A percentile compares a stretch with the other conserved stretches of the same genome.
phyloP scores from a whole-genome alignment of 2,113 vertebrate genomes.

The Donacobius atricapilla region DNA sequence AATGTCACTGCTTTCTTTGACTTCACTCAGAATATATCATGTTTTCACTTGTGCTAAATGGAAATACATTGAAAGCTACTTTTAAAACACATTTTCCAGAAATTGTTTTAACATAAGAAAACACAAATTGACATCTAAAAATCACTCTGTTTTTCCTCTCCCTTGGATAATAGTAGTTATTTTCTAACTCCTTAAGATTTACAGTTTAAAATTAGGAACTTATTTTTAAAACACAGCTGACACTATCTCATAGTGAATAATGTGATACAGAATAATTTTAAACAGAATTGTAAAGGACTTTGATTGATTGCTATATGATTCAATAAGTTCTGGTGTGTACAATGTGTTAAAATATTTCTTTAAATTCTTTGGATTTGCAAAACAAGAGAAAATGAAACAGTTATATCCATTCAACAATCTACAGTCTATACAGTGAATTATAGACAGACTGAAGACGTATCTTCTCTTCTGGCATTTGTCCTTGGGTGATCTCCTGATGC shows the following conservation, averaged over 20 bases:
- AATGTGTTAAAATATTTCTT: not conserved
- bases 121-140: not conserved
- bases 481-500: not conserved
- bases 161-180: not conserved
- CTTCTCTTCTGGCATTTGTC: not conserved
- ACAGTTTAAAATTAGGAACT: not conserved
- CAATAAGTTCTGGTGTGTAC: not conserved
- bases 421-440: not conserved
- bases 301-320: not conserved
- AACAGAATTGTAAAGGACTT: not conserved
- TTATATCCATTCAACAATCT: not conserved
- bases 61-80: not conserved
- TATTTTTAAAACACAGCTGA: not conserved
- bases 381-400: not conserved
- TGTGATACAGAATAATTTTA: not conserved
- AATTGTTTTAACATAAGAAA: not conserved
- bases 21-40: not conserved
- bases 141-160: not conserved
- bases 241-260: not conserved
- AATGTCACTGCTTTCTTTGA: not conserved
- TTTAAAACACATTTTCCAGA: not conserved
- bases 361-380: not conserved
- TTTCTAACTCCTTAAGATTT: not conserved
- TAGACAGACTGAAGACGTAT: accelerated
- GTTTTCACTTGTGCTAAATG: not conserved